Evolutionary conservation across 2,113 vertebrate species (phyloP).

Genomic region (Callorhinus ursinus): DNA sequence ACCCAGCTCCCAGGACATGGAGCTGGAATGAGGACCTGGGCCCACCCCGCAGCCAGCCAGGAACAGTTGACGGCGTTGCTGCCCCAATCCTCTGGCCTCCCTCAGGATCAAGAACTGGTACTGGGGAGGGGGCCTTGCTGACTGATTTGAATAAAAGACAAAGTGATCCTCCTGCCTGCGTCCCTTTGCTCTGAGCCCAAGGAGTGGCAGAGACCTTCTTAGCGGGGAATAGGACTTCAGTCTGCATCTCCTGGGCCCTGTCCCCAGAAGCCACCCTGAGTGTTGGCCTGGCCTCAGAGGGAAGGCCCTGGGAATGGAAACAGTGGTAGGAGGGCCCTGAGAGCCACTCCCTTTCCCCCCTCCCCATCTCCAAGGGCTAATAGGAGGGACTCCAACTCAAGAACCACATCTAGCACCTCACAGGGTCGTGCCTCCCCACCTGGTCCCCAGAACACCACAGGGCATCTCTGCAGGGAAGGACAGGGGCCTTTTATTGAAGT

Average conservation of each 20-base stretch:
- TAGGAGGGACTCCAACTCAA: background rate
- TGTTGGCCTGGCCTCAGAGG: background rate
- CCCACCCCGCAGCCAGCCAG: too few relatives aligned
- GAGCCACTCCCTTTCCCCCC: background rate
- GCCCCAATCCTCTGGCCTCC: background rate
- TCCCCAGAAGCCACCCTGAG: background rate
- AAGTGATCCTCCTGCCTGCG: background rate
- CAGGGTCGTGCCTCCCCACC: background rate
- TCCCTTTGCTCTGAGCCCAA: background rate
- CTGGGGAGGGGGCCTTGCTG: accelerated
- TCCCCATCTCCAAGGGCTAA: background rate
- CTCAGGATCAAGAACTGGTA: background rate
- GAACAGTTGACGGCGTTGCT: background rate
- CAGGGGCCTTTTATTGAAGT: constrained; percentile 41
- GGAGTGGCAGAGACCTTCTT: background rate
- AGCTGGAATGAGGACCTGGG: background rate
- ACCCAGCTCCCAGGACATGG: background rate
- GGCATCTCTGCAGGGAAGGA: background rate
- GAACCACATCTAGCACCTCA: background rate
- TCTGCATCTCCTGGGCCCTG: too few relatives aligned
- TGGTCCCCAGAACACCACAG: background rate
- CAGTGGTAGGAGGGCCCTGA: background rate
- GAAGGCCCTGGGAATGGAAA: background rate
- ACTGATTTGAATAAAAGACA: constrained; percentile 56
- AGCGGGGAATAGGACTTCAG: background rate